Evolutionary conservation across 2,797 vertebrate genomes (phyloP).

Genomic region (Sebastes oblongus): DNA sequence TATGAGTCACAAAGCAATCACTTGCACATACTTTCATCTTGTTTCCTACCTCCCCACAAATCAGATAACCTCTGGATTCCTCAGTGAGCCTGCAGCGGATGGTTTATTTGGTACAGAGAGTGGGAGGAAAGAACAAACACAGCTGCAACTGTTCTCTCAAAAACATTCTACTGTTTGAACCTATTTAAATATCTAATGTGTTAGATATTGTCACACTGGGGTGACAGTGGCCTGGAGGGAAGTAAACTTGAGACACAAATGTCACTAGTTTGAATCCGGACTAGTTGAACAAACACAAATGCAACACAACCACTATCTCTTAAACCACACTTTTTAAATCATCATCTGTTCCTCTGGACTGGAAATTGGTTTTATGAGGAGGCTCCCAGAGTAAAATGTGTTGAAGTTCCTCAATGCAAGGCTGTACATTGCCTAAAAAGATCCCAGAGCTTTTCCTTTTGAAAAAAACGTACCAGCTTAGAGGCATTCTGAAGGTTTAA

Average conservation of each 20-base stretch:
- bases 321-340: background rate
- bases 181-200: background rate
- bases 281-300: background rate
- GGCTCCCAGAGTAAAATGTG: background rate
- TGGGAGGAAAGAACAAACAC: constrained; percentile 25
- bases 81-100: background rate
- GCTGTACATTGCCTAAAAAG: background rate
- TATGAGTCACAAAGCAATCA: constrained; percentile 9
- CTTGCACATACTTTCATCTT: background rate
- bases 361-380: background rate
- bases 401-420: background rate
- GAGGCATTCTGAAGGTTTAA: no score
- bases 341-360: background rate
- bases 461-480: background rate
- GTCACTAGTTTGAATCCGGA: background rate
- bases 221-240: background rate
- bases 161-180: background rate
- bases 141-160: constrained; percentile 11
- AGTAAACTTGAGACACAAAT: background rate
- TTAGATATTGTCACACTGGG: background rate
- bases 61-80: constrained; percentile 23
- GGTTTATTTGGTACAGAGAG: constrained; percentile 12
- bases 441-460: background rate
- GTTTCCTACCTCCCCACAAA: constrained; percentile 7
- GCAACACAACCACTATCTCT: background rate